Conservation (phyloP, 2,113 vertebrate genomes). For the Limanda limanda region DNA sequence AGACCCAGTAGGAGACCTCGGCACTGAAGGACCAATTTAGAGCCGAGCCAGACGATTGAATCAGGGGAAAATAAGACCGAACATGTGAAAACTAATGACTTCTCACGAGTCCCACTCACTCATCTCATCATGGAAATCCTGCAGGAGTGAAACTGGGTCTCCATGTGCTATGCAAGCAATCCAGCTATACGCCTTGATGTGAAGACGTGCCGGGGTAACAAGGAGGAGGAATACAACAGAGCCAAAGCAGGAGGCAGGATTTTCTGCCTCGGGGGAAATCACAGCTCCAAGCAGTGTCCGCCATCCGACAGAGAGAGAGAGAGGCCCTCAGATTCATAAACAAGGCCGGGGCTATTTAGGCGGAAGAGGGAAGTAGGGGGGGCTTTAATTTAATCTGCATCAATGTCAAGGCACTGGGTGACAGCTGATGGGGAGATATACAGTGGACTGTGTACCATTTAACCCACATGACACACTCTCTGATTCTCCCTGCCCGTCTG, state of each 20-base stretch:
- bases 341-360: slow-evolving; percentile 49
- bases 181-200: slow-evolving; percentile 46
- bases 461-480: slow-evolving; percentile 71
- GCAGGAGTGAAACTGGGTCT: slow-evolving; percentile 64
- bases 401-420: slow-evolving; percentile 66
- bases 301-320: slow-evolving; percentile 25
- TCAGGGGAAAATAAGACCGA: slow-evolving; percentile 64
- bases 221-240: slow-evolving; percentile 54
- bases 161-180: slow-evolving; percentile 56
- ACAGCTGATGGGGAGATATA: slow-evolving; percentile 71
- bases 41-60: slow-evolving; percentile 61
- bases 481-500: slow-evolving; percentile 63
- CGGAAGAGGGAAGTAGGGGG: slow-evolving; percentile 25
- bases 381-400: slow-evolving; percentile 73
- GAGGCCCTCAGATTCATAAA: slow-evolving; percentile 62
- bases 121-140: slow-evolving; percentile 68
- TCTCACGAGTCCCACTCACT: slow-evolving; percentile 56
- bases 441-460: slow-evolving; percentile 73
- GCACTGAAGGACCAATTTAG: slow-evolving; percentile 67
- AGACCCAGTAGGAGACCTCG: slow-evolving; percentile 52
- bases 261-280: slow-evolving; percentile 57
- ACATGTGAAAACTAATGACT: slow-evolving; percentile 66
- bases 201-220: slow-evolving; percentile 62
- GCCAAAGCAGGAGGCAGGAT: slow-evolving; percentile 42
- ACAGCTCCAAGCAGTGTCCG: slow-evolving; percentile 27